These are phyloP conservation scores for Achatina immaculata DNA, from an alignment of 1,140 invertebrate species.

Conservation along the genomic window DNA sequence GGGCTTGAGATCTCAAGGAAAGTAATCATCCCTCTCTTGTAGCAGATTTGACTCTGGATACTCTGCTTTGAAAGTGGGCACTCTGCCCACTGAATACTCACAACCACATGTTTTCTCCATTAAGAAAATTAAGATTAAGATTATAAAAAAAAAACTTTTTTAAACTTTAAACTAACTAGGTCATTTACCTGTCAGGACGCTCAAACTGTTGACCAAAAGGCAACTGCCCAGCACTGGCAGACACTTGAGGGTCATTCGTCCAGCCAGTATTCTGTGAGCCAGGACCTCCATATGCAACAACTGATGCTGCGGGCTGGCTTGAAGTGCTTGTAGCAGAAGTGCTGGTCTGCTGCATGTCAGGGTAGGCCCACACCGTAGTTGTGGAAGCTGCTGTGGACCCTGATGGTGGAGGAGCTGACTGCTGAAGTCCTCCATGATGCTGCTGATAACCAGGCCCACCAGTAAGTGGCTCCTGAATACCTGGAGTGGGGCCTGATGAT, in stretches of 20 bases:
- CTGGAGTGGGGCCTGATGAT: conserved; percentile 35
- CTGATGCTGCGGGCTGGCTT: conserved; percentile 29
- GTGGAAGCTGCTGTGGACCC: not conserved
- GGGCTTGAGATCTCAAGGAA: too few relatives aligned
- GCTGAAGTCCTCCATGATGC: not conserved
- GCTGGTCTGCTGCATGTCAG: conserved; percentile 24
- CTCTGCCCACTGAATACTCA: too few relatives aligned
- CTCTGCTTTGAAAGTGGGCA: too few relatives aligned
- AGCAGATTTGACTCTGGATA: too few relatives aligned
- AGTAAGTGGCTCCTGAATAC: conserved; percentile 68
- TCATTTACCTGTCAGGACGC: conserved; percentile 34
- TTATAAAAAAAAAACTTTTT: too few relatives aligned
- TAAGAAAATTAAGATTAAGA: too few relatives aligned
- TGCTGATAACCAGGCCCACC: conserved; percentile 56
- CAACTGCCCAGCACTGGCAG: conserved; percentile 35
- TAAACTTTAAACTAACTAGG: too few relatives aligned
- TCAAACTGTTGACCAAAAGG: conserved; percentile 52
- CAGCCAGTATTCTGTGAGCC: conserved; percentile 8
- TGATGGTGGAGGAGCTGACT: conserved; percentile 7
- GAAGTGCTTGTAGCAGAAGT: not conserved
- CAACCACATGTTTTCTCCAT: too few relatives aligned
- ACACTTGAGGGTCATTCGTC: not conserved
- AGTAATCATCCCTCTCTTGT: too few relatives aligned
- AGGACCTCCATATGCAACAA: conserved; percentile 30
- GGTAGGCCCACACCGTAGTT: not conserved